Evolutionary conservation across 2,797 vertebrate species (phyloP), one percentile per base, ranked within the genome.

Genomic region (Crossoptilon crossoptilon): DNA sequence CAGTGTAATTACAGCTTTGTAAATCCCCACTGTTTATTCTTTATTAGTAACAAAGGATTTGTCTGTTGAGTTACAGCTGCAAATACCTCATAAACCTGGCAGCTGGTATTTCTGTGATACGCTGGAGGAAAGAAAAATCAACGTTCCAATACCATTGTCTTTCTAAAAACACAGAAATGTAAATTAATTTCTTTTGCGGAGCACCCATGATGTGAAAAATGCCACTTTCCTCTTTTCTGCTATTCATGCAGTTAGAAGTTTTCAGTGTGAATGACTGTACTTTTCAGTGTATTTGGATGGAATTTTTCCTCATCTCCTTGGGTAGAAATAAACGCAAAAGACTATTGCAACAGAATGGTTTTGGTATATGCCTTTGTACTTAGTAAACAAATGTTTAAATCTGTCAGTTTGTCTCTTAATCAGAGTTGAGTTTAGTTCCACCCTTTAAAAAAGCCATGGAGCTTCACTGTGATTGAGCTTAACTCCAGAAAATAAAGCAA

Each of bases 11-110:
- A 92, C n/a, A 43, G 80, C 86, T 90, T 93, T 94, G 87, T 97
- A 91, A 96, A 92, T 97, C 93, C 93, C 58, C 80, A 33, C 93
- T 95, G 86, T 92, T 97, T 96, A 84, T 94, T 86, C 72, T 95
- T 13, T 66, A 49, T 94, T 95, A 96, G 78, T 88, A 94, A 93
- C 22, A 88, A 87, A 92, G 90, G 78, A 94, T 93, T 90, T 95
- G 9, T 73, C 72, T 91, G 39, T 72, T 89, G 64, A 78, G 70
- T 94, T 93, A 89, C 66, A 84, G 75, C 73, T 73, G 87, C 39
- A 93, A 88, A 79, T 86, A 70, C 76, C 76, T 91, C 76, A 53
- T 89, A 95, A 95, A 83, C 24, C 14, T 2, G 4, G 33, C 51
- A 91, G 55, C 70, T 83, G 67, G 43, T 69, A 60, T 83, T 92